A percentile compares a stretch with the other conserved stretches of the same genome.
phyloP scores from a whole-genome alignment of 2,797 vertebrate species.

The Coreius guichenoti region DNA sequence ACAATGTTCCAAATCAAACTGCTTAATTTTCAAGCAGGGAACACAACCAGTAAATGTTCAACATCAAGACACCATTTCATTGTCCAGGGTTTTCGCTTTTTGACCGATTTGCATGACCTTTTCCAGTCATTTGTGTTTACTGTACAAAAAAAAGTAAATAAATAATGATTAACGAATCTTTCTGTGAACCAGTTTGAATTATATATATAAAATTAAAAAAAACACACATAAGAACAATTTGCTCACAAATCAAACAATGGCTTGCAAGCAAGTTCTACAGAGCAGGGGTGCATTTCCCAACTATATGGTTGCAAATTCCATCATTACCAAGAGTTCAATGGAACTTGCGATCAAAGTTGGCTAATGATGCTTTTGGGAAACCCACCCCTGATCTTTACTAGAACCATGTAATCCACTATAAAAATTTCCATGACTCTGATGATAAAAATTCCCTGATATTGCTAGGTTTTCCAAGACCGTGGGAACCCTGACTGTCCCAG shows the following conservation, averaged over 20 bases:
- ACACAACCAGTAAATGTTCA: background rate
- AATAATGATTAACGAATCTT: background rate
- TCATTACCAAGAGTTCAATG: background rate
- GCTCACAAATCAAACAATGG: background rate
- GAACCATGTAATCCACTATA: constrained; percentile 6
- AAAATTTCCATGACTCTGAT: background rate
- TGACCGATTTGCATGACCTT: background rate
- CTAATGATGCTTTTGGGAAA: background rate
- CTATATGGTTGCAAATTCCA: background rate
- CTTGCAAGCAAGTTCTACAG: background rate
- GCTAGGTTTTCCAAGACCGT: constrained; percentile 14
- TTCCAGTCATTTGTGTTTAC: background rate
- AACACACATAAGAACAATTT: background rate
- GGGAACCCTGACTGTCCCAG: constrained; percentile 5
- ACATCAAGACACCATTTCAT: background rate
- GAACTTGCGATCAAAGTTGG: background rate
- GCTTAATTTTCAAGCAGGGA: background rate
- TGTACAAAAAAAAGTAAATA: background rate
- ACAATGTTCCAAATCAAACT: background rate
- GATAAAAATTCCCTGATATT: constrained; percentile 2
- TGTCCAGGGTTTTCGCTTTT: background rate
- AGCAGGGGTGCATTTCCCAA: background rate
- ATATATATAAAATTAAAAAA: background rate
- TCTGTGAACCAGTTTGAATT: background rate
- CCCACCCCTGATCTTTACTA: background rate